A percentile compares a stretch with the other conserved stretches of the same genome.
phyloP scores from a whole-genome alignment of 1,140 invertebrate genomes.

The Drosophila funebris region DNA sequence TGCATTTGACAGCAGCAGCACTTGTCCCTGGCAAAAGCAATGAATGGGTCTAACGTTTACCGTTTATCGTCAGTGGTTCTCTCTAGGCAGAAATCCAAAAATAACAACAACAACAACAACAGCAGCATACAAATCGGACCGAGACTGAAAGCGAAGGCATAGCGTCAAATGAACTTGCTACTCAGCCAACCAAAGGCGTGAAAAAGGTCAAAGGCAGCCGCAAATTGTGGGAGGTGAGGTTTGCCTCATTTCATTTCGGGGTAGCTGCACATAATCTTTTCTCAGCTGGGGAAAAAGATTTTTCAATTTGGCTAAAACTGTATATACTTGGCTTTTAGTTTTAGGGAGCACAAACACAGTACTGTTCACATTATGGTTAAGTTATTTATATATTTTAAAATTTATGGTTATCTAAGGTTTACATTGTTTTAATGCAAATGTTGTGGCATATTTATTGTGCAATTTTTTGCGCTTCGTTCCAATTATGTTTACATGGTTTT shows the following conservation, averaged over 20 bases:
- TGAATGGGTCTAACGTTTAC: neutral
- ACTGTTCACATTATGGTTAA: slow-evolving; percentile 19
- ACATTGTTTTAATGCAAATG: neutral
- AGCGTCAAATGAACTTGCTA: slow-evolving; percentile 62
- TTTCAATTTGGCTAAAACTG: neutral
- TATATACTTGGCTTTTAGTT: neutral
- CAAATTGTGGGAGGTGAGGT: slow-evolving; percentile 18
- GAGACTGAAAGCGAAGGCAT: slow-evolving; percentile 4
- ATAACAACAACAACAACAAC: slow-evolving; percentile 3
- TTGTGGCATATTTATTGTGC: neutral
- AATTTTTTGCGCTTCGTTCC: slow-evolving; percentile 6
- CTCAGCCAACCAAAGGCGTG: slow-evolving; percentile 75
- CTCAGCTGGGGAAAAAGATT: neutral
- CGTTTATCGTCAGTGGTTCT: neutral
- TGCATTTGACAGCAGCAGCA: slow-evolving; percentile 59
- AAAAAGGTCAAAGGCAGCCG: slow-evolving; percentile 77
- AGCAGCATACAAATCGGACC: neutral
- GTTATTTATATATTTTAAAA: slow-evolving; percentile 61
- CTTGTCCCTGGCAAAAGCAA: slow-evolving; percentile 23
- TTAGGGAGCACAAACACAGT: slow-evolving; percentile 14
- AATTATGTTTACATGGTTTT: neutral
- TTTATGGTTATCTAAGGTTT: slow-evolving; percentile 10
- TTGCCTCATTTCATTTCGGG: slow-evolving; percentile 10
- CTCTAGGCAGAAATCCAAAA: slow-evolving; percentile 8
- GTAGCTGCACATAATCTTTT: slow-evolving; percentile 56